Conservation (phyloP, 2,113 vertebrate species). For the Gavia stellata region DNA sequence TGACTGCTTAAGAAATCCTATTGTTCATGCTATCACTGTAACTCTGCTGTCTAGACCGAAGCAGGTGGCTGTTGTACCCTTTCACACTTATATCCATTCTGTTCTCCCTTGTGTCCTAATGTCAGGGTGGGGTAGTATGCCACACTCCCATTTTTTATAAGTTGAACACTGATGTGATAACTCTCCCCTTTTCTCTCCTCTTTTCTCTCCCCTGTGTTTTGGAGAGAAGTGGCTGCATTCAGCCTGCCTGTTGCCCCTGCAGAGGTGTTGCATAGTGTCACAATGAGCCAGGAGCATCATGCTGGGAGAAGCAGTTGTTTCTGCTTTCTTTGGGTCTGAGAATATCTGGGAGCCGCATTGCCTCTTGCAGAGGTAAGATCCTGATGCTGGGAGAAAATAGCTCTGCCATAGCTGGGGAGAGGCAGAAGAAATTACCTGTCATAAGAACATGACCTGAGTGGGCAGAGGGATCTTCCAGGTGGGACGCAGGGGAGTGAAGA, state of each 20-base stretch:
- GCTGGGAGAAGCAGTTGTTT: not conserved
- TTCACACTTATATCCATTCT: not conserved
- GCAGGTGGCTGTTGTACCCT: not conserved
- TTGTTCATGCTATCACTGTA: not conserved
- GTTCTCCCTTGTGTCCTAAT: not conserved
- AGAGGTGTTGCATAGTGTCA: not conserved
- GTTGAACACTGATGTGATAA: not conserved
- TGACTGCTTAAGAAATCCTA: not conserved
- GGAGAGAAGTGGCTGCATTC: not conserved
- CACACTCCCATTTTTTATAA: not conserved
- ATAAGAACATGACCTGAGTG: not conserved
- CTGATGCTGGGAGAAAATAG: not conserved
- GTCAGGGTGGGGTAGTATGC: not conserved
- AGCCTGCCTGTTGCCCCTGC: rapidly evolving
- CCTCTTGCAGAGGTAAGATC: not conserved
- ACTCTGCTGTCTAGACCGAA: not conserved
- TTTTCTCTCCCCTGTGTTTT: not conserved
- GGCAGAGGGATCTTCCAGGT: not conserved
- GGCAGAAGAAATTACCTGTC: not conserved
- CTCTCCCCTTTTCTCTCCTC: not conserved
- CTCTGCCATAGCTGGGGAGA: not conserved
- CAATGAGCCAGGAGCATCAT: not conserved
- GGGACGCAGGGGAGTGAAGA: not conserved
- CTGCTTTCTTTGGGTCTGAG: not conserved
- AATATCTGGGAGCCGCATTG: not conserved